Base-by-base conservation (phyloP, 2,888 invertebrate species). In the Erynnis tages region DNA sequence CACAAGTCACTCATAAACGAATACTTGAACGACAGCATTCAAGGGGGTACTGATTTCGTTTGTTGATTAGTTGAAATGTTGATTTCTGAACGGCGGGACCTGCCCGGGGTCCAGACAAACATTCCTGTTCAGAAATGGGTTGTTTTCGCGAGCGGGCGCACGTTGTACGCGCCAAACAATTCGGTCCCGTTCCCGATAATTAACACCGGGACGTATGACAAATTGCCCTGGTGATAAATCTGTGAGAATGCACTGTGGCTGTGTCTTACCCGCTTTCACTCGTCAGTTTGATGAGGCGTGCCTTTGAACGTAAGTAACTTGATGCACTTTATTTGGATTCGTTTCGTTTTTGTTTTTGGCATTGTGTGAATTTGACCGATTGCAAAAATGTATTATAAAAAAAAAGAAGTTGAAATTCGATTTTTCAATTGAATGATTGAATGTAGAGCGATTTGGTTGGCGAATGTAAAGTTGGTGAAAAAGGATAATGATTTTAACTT, bases 91-190 rank as follows among this genome's bases (percentile, higher is more conserved):
- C n/a, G n/a, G n/a, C 16, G n/a, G 14, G 34, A 6, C n/a, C 27
- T 8, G n/a, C 4, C 27, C 29, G 21, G 38, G 14, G 13, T 47
- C 5, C 21, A 38, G 13, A 7, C 4, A 34, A 34, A 43, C 49
- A 54, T 61, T 57, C 49, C 59, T 74, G 76, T 76, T n/a, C 79
- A 79, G 77, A 79, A 67, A 75, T 76, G 72, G 72, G 70, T 73
- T 70, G 77, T 69, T 66, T 60, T 71, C 66, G 67, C 67, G 57
- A 44, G 65, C 67, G 67, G 64, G 53, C 73, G 73, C 62, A 60
- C 59, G 61, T 60, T 56, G 58, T 43, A 50, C 52, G 45, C 56
- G 57, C 53, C 43, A 56, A 44, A 37, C 45, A 41, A 49, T 35
- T 57, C n/a, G 14, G 16, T 35, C 8, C 25, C 14, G 14, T 54